Evolutionary conservation across 2,888 invertebrate genomes (phyloP), one percentile per base, ranked within the genome.

Genomic region (Deilephila porcellus): DNA sequence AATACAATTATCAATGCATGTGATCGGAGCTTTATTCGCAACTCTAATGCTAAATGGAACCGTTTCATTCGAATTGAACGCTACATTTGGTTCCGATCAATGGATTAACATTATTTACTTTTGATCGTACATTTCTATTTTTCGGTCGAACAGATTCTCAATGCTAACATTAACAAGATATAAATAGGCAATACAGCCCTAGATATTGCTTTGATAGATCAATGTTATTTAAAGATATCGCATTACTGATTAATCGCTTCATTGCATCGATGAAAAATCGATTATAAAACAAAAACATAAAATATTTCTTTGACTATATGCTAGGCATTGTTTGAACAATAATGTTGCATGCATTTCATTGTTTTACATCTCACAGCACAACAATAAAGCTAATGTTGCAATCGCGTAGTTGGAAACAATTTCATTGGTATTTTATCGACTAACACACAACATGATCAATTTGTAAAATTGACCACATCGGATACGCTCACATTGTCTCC

Each of bases 341-440:
- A 67, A 56, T 72, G 56, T 59, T 34, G 59, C 59, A 25, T 73
- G 73, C 37, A 79, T 77, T 86, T 81, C 82, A 86, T 88, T 88
- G 87, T 88, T 88, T 87, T 84, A 82, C 81, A 77, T 77, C 80
- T 76, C 79, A 81, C 81, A 79, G 81, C 78, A 82, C 79, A 80
- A 84, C 84, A 86, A 84, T 83, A 80, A 79, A 81, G 76, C 78
- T 80, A 81, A 81, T 87, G 83, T 85, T 83, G 87, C 85, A 88
- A 89, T 81, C 79, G 81, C 85, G 84, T 83, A 82, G 82, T 85
- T 85, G 77, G 83, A 83, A 85, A 84, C 84, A 83, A 85, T 88
- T 86, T 83, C 80, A 80, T 77, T 76, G 82, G 78, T 76, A 81
- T 83, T 83, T 83, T 80, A 80, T 78, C 83, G 78, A 79, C 79